Evolutionary conservation across 2,113 vertebrate genomes (phyloP), one percentile per base, ranked within the genome.

Genomic region (Syngnathus floridae): DNA sequence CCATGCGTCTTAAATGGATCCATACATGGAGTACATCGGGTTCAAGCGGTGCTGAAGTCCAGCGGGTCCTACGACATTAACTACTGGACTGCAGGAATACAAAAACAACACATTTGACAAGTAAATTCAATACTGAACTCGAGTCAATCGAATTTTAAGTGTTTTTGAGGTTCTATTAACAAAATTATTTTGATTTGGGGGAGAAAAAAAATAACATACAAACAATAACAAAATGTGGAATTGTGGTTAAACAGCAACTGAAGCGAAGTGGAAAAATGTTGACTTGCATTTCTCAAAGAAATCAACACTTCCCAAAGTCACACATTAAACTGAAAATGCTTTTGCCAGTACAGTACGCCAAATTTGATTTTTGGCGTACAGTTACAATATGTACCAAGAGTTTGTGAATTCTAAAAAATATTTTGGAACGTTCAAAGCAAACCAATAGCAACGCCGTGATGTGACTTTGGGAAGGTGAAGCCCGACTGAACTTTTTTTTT

Each of bases 81-180:
- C 75, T 89, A 90, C 68, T 64, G 77, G 61, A 77, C 74, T 76
- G n/a, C 87, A 89, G 86, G 58, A 91, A 89, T 78, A 71, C 86
- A 69, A 84, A 72, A 68, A 66, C 67, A 87, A 67, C 82, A 72
- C 61, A 65, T 72, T 51, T 35, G 5, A 74, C 41, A 56, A 48
- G 7, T 13, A 7, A 40, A 71, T 40, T 40, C 13, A 22, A 63
- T 11, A 71, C 14, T 16, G 3, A 16, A 37, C 16, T 7, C 2
- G 19, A 59, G n/a, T 38, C 19, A 37, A n/a, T 19, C 1, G 31
- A 37, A 9, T 40, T 40, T 40, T 14, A 13, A 13, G 4, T 5
- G 5, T 31, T 55, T 31, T 56, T 35, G 3, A 35, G 54, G 26
- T 35, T 35, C 16, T 3, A 16, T 5, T 56, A 31, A 35, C 36